Conservation (phyloP, 2,797 vertebrate genomes). For the Hippopotamyrus pictus region DNA sequence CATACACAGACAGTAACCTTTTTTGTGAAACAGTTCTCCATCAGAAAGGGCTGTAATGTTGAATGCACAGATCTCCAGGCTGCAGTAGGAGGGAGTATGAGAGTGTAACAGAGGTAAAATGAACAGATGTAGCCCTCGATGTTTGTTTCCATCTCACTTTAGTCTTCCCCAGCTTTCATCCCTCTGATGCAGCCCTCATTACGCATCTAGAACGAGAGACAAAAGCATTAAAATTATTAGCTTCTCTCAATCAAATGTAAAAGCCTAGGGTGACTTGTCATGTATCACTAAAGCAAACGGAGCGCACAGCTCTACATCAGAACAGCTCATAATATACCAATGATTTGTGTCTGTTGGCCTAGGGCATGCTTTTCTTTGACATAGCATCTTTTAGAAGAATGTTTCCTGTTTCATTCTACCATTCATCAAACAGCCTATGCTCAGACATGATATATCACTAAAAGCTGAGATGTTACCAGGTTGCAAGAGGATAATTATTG, state of each 20-base stretch:
- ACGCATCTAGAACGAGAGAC: conserved; percentile 31
- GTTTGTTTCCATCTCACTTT: conserved; percentile 27
- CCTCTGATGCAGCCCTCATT: conserved; percentile 48
- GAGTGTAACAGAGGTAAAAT: conserved; percentile 38
- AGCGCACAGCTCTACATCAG: neutral
- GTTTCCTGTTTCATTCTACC: neutral
- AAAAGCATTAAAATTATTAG: neutral
- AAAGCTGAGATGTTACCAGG: neutral
- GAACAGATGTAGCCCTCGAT: conserved; percentile 36
- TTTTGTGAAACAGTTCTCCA: conserved; percentile 41
- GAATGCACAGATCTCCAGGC: conserved; percentile 41
- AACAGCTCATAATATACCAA: neutral
- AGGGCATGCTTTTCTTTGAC: neutral
- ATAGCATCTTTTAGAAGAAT: neutral
- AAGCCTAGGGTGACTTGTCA: neutral
- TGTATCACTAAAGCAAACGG: neutral
- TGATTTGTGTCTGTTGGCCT: neutral
- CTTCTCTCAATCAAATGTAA: neutral
- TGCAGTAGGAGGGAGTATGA: conserved; percentile 25
- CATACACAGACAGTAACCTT: conserved; percentile 34
- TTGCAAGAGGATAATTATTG: neutral
- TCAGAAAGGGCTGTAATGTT: conserved; percentile 37
- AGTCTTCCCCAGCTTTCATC: conserved; percentile 50
- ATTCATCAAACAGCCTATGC: neutral
- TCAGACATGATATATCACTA: neutral